phyloP scores from a whole-genome alignment of 2,113 vertebrate genomes.

The Hiodon tergisus region DNA sequence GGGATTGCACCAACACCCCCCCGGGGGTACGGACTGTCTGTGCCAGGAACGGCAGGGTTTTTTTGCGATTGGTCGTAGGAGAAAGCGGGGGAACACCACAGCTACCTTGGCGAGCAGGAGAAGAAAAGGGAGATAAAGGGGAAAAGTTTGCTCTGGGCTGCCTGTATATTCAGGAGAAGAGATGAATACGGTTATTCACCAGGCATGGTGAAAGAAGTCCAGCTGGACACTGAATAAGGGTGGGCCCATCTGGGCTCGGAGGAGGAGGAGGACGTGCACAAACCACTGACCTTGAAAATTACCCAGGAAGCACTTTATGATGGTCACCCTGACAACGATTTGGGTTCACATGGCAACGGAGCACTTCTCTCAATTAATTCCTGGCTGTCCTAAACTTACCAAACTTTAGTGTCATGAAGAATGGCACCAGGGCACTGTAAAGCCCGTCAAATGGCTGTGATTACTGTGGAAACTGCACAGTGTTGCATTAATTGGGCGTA shows the following conservation, averaged over 20 bases:
- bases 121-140: slow-evolving; percentile 29
- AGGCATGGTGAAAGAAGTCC: slow-evolving; percentile 63
- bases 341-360: slow-evolving; percentile 64
- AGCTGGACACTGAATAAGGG: slow-evolving; percentile 60
- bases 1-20: not conserved
- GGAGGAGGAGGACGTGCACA: slow-evolving; percentile 67
- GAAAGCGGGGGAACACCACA: slow-evolving; percentile 22
- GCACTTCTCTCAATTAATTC: slow-evolving; percentile 55
- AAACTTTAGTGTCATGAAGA: slow-evolving; percentile 40
- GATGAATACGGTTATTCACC: slow-evolving; percentile 67
- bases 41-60: slow-evolving; percentile 14
- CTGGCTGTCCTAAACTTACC: slow-evolving; percentile 55
- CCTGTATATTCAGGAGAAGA: slow-evolving; percentile 57
- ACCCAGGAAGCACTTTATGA: slow-evolving; percentile 70
- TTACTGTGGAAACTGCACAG: slow-evolving; percentile 37
- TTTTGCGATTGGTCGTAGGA: slow-evolving; percentile 31
- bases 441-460: slow-evolving; percentile 47
- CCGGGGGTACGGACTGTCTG: not conserved
- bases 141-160: slow-evolving; percentile 58
- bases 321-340: slow-evolving; percentile 66
- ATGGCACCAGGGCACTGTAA: slow-evolving; percentile 44
- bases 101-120: slow-evolving; percentile 2
- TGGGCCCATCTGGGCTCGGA: slow-evolving; percentile 63
- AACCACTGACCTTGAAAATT: slow-evolving; percentile 73
- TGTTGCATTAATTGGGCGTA: not conserved